Evolutionary conservation across 1,140 invertebrate genomes (phyloP).

Genomic region (Drosophila miranda): DNA sequence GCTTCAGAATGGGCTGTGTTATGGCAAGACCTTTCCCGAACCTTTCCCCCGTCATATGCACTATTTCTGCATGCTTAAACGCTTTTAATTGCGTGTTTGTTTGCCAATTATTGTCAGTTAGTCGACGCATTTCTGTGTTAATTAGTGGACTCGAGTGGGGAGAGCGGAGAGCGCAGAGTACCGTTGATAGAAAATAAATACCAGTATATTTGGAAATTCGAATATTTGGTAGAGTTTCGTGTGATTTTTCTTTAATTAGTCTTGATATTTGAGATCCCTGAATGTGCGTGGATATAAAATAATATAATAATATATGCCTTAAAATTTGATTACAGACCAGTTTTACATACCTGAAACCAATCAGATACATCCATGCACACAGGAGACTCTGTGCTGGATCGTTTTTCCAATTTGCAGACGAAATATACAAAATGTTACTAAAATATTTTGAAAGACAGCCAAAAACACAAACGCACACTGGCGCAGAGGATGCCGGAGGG

Average conservation of each 20-base stretch:
- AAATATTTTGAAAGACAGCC: constrained; percentile 74
- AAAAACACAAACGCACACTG: constrained; percentile 46
- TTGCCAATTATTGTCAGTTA: constrained; percentile 77
- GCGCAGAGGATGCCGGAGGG: not conserved
- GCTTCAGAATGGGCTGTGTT: not conserved
- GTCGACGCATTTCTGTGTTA: constrained; percentile 70
- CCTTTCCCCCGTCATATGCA: constrained; percentile 36
- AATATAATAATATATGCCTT: too few species aligned
- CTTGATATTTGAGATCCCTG: too few species aligned
- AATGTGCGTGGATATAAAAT: too few species aligned
- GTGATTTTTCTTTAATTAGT: not conserved
- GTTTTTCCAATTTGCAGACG: constrained; percentile 53
- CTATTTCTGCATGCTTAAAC: constrained; percentile 76
- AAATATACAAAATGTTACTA: constrained; percentile 74
- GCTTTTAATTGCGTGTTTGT: constrained; percentile 77
- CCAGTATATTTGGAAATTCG: not conserved
- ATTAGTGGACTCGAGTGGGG: constrained; percentile 40
- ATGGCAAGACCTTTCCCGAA: constrained; percentile 54
- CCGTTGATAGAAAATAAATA: too few species aligned
- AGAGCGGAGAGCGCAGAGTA: not conserved
- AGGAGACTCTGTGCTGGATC: constrained; percentile 24
- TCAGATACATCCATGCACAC: not conserved
- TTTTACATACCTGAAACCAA: not conserved
- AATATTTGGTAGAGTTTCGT: not conserved
- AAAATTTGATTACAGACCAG: not conserved